phyloP scores from a whole-genome alignment of 2,113 vertebrate species.

The Nyctibius bracteatus region DNA sequence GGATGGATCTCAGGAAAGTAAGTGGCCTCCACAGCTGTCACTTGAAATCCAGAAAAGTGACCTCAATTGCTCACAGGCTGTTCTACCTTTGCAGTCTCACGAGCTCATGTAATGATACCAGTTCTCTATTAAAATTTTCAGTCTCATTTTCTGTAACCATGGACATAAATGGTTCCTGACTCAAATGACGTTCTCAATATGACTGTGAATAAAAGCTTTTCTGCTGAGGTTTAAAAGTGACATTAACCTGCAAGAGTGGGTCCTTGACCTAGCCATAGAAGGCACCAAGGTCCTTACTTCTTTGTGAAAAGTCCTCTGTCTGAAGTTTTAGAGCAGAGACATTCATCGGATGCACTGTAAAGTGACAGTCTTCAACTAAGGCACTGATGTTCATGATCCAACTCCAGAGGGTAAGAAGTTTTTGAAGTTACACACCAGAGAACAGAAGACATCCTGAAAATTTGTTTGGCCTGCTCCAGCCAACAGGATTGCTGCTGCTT shows the following conservation, averaged over 20 bases:
- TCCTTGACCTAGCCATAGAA: not conserved
- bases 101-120: not conserved
- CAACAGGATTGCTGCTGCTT: not conserved
- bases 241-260: not conserved
- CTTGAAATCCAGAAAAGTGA: not conserved
- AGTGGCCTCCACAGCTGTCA: not conserved
- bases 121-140: not conserved
- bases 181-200: not conserved
- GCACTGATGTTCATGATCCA: not conserved
- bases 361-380: not conserved
- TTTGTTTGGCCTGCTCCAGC: not conserved
- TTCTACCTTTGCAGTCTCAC: not conserved
- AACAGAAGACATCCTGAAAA: not conserved
- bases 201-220: not conserved
- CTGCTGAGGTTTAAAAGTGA: not conserved
- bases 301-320: not conserved
- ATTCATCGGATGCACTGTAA: not conserved
- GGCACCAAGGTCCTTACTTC: not conserved
- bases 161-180: not conserved
- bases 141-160: not conserved
- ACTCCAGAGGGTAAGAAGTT: not conserved
- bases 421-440: not conserved
- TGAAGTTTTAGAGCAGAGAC: not conserved
- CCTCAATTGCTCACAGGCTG: not conserved
- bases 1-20: not conserved